phyloP scores from a whole-genome alignment of 2,797 vertebrate species.

The Sternotherus odoratus region DNA sequence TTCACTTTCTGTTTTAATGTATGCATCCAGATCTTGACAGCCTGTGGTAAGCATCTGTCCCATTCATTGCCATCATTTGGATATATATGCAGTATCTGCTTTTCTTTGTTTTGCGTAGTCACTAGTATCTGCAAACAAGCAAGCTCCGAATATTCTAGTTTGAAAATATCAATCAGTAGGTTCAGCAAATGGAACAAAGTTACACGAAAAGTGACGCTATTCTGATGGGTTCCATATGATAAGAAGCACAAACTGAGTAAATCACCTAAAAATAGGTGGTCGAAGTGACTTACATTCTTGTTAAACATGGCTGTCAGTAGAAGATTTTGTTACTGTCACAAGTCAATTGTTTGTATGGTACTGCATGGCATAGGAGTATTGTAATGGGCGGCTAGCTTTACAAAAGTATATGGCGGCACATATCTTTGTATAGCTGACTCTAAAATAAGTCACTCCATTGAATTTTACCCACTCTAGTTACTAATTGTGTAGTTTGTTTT shows the following conservation, averaged over 20 bases:
- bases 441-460: background rate
- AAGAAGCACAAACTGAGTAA: conserved; percentile 53
- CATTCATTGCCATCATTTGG: conserved; percentile 75
- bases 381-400: background rate
- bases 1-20: conserved; percentile 84
- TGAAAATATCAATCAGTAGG: background rate
- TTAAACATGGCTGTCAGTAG: conserved; percentile 47
- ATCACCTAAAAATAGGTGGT: conserved; percentile 43
- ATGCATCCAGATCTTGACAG: conserved; percentile 82
- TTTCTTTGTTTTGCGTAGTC: conserved; percentile 69
- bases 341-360: conserved; percentile 36
- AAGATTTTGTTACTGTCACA: conserved; percentile 36
- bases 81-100: conserved; percentile 72
- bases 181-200: conserved; percentile 11
- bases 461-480: background rate
- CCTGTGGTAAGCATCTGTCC: conserved; percentile 83
- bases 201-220: background rate
- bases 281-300: conserved; percentile 17
- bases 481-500: conserved; percentile 33
- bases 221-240: background rate
- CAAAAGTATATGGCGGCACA: background rate
- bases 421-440: background rate
- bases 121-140: conserved; percentile 18
- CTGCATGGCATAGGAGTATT: conserved; percentile 60
- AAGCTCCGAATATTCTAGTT: background rate